Conservation (phyloP, 2,797 vertebrate genomes). For the Rhinoraja longicauda region DNA sequence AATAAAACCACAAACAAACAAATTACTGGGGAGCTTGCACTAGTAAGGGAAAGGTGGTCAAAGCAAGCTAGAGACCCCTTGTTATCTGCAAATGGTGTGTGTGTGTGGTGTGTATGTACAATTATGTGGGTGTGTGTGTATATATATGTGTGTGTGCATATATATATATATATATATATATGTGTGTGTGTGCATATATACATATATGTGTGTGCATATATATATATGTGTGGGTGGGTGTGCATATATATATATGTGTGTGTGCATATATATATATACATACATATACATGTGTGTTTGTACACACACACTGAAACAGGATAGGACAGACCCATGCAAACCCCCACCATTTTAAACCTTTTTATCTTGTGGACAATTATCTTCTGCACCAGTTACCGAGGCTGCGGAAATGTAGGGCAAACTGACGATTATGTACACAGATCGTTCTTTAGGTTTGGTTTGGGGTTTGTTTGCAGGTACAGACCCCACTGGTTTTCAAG, state of each 20-base stretch:
- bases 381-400: neutral
- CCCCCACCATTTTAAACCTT: slow-evolving; percentile 8
- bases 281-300: too few relatives aligned
- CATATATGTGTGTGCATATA: too few relatives aligned
- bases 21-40: too few relatives aligned
- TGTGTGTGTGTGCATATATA: too few relatives aligned
- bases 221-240: too few relatives aligned
- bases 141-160: too few relatives aligned
- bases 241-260: too few relatives aligned
- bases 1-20: neutral
- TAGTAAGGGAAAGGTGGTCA: neutral
- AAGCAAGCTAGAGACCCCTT: neutral
- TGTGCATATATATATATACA: too few relatives aligned
- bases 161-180: too few relatives aligned
- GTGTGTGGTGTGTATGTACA: neutral
- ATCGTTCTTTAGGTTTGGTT: neutral
- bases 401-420: neutral
- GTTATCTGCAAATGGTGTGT: neutral
- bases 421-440: neutral
- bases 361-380: neutral
- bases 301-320: neutral
- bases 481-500: too few relatives aligned
- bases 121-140: too few relatives aligned
- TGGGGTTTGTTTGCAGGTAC: neutral
- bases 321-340: neutral